Base-by-base conservation (phyloP, 2,113 vertebrate genomes). In the Oenanthe oenanthe region DNA sequence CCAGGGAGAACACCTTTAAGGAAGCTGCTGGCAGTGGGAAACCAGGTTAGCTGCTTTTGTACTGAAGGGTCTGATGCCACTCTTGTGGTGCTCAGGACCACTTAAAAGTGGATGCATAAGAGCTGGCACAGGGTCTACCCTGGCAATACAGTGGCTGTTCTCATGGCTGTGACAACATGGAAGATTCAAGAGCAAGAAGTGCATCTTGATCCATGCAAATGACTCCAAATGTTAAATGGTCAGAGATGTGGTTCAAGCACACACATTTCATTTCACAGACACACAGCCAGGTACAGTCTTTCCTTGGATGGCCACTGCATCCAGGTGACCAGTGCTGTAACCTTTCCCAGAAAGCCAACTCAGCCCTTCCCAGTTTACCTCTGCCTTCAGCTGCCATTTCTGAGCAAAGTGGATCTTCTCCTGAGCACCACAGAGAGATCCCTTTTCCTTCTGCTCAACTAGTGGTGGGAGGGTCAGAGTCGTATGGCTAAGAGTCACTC, bases 231-330 rank as follows among this genome's bases (percentile, higher is more conserved):
- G 3, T 66, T 56, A 83, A 57, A 34, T 22, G 51, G 43, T 43
- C 63, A 77, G 63, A 88, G 42, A 54, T 13, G 34, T 45, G 28
- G 17, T 43, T 62, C 62, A 66, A 76, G 58, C 34, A 62, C 32
- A 38, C 1, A 9, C 12, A 18, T 65, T 82, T 85, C 4, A 5
- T 53, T 73, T 83, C 2, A 0, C 62, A 80, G 75, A 76, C 40
- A 8, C 0, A 0, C 48, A 67, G 43, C 7, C 0, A 1, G 50
- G 38, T 54, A 17, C 45, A n/a, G n/a, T n/a, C n/a, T 65, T 32
- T 32, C 32, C 54, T 61, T 1, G 1, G 29, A 48, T 0, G 0
- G 48, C 28, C 0, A 0, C 65, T 32, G 53, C 40, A 78, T 47
- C 31, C 45, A 58, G 26, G 9, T 62, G 54, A 42, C 2, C 1